Conservation (phyloP, 1,140 invertebrate genomes). For the Nebria ingens region DNA sequence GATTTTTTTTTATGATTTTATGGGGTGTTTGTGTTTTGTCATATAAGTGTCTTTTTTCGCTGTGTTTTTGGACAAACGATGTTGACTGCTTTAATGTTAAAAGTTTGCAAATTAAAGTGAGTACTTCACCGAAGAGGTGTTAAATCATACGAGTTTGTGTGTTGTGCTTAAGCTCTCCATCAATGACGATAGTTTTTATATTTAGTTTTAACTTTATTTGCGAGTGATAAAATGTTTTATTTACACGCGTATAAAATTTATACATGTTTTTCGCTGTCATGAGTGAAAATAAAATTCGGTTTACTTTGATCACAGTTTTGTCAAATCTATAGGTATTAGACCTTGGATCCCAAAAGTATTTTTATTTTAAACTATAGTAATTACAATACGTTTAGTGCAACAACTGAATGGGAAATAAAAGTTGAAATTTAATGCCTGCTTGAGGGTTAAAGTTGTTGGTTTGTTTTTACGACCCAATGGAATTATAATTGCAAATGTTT, state of each 20-base stretch:
- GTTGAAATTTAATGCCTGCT: too few species aligned
- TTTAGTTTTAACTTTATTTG: neutral
- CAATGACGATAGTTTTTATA: neutral
- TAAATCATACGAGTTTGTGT: neutral
- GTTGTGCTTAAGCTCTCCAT: neutral
- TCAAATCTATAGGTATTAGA: too few species aligned
- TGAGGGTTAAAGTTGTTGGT: too few species aligned
- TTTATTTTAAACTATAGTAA: too few species aligned
- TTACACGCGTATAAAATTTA: neutral
- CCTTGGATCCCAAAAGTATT: too few species aligned
- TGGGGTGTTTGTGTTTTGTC: neutral
- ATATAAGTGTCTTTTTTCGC: neutral
- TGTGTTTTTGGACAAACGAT: neutral
- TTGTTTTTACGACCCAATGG: too few species aligned
- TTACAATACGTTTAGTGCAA: too few species aligned
- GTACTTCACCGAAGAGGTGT: conserved; percentile 1
- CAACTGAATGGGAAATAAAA: too few species aligned
- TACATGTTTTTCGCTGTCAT: neutral
- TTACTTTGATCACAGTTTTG: too few species aligned
- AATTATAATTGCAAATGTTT: too few species aligned
- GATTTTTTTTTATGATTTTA: neutral
- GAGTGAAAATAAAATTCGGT: too few species aligned
- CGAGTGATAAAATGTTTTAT: conserved; percentile 4
- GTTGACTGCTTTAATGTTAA: neutral
- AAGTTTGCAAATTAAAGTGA: conserved; percentile 1